Evolutionary conservation across 2,797 vertebrate species (phyloP).

Genomic region (Acanthurus leucopareius): DNA sequence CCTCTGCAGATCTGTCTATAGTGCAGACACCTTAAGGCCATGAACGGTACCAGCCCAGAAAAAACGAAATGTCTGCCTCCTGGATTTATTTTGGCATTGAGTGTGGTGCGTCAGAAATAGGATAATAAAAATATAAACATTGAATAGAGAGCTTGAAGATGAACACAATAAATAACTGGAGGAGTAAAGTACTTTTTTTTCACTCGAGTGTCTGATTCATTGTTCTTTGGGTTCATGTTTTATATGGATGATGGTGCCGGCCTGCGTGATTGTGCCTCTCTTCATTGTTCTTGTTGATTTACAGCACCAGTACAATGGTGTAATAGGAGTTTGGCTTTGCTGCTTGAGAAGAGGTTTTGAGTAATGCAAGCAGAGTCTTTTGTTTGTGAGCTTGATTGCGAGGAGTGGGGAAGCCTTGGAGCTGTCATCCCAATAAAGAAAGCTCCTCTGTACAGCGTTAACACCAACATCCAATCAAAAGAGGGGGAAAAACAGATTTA

Average conservation of each 20-base stretch:
- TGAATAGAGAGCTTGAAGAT: constrained; percentile 66
- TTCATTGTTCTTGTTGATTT: constrained; percentile 85
- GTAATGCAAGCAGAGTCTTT: constrained; percentile 82
- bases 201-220: constrained; percentile 70
- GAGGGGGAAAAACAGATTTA: constrained; percentile 78
- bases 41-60: constrained; percentile 47
- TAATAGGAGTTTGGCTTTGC: constrained; percentile 83
- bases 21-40: constrained; percentile 29
- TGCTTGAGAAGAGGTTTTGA: constrained; percentile 81
- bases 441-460: constrained; percentile 76
- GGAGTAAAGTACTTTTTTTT: constrained; percentile 66
- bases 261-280: constrained; percentile 76
- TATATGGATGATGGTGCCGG: constrained; percentile 72
- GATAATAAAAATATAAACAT: constrained; percentile 68
- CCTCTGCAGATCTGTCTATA: constrained; percentile 2
- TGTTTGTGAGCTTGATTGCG: constrained; percentile 84
- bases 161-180: constrained; percentile 76
- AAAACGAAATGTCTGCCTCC: constrained; percentile 35
- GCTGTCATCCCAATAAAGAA: constrained; percentile 85
- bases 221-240: constrained; percentile 78
- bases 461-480: constrained; percentile 81
- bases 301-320: constrained; percentile 80
- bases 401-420: constrained; percentile 78
- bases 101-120: constrained; percentile 59
- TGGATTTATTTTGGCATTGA: constrained; percentile 42